Conservation (phyloP, 2,888 invertebrate species). For the Troglohyphantes excavatus region DNA sequence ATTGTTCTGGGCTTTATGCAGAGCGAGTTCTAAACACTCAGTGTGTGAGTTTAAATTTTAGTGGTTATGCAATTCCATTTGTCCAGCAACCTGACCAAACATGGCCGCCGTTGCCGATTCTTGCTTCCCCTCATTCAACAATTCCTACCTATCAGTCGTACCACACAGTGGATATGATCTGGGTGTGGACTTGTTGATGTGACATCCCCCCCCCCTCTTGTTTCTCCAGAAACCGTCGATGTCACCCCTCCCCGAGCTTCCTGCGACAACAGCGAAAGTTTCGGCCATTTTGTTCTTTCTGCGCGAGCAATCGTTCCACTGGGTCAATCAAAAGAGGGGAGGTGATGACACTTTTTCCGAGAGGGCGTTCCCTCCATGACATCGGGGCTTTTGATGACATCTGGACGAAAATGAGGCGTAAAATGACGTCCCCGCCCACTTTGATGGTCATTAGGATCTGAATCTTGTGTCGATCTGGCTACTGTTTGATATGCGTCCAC, state of each 20-base stretch:
- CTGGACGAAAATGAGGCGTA: conserved; percentile 60
- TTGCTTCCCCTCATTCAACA: neutral
- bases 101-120: conserved; percentile 16
- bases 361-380: conserved; percentile 21
- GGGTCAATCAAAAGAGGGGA: conserved; percentile 55
- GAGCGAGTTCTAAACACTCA: no score
- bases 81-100: conserved; percentile 54
- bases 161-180: neutral
- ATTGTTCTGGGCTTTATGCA: no score
- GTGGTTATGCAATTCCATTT: no score
- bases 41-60: no score
- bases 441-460: neutral
- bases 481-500: neutral
- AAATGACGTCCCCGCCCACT: conserved; percentile 34
- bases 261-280: conserved; percentile 71
- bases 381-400: neutral
- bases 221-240: no score
- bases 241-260: conserved; percentile 7
- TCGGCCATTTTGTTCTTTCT: conserved; percentile 29
- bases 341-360: conserved; percentile 45
- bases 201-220: neutral
- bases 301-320: conserved; percentile 46
- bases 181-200: conserved; percentile 69
- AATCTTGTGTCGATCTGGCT: neutral
- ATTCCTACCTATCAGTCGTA: neutral